Percentiles rank a stretch among this genome's conserved stretches.
These are phyloP conservation scores for Oxygymnocypris stewartii DNA, from an alignment of 2,113 vertebrate genomes.

Conservation along the genomic window DNA sequence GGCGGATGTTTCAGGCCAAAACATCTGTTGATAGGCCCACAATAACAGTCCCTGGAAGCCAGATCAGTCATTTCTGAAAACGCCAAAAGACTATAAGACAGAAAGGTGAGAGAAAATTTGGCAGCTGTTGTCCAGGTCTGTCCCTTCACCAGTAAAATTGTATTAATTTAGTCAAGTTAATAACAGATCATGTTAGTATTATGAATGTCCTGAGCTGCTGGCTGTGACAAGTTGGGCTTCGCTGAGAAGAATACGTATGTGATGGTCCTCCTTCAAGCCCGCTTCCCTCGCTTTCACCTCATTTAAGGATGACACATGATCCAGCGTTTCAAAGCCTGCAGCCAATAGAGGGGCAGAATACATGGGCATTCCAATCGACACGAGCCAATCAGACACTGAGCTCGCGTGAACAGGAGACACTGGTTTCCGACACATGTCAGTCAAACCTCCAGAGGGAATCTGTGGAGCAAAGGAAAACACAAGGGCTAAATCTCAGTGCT, in stretches of 20 bases:
- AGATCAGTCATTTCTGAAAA: conserved; percentile 65
- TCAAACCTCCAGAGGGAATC: conserved; percentile 94
- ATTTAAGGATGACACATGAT: conserved; percentile 84
- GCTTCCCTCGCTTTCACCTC: conserved; percentile 82
- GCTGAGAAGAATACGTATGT: conserved; percentile 83
- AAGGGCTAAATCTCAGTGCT: background rate
- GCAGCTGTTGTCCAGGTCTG: conserved; percentile 23
- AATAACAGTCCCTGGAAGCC: conserved; percentile 62
- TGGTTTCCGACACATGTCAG: conserved; percentile 89
- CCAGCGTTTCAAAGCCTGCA: conserved; percentile 83
- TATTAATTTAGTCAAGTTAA: background rate
- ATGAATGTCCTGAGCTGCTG: conserved; percentile 59
- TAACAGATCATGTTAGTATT: conserved; percentile 34
- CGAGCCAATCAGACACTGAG: conserved; percentile 88
- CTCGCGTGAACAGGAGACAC: conserved; percentile 78
- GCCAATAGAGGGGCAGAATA: conserved; percentile 78
- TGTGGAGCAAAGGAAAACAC: conserved; percentile 57
- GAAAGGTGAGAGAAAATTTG: background rate
- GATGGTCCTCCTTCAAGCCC: conserved; percentile 87
- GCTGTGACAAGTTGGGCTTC: conserved; percentile 82
- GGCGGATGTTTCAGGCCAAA: conserved; percentile 54
- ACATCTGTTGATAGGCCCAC: conserved; percentile 64
- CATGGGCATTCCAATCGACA: conserved; percentile 93
- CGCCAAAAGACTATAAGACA: conserved; percentile 56
- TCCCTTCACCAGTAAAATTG: background rate